phyloP scores from a whole-genome alignment of 2,888 invertebrate genomes.

The Hydraecia micacea region DNA sequence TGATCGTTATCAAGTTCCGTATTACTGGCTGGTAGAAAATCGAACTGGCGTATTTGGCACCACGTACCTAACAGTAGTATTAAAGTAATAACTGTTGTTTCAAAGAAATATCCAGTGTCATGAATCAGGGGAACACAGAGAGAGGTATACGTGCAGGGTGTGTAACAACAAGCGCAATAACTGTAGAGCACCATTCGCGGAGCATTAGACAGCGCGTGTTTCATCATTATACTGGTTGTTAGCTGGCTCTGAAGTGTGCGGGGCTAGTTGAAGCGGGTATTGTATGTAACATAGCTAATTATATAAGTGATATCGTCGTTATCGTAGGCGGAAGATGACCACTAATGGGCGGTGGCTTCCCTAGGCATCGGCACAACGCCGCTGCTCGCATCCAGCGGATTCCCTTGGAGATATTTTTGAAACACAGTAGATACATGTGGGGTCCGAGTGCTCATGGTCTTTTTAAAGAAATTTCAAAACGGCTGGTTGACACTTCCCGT shows the following conservation, averaged over 20 bases:
- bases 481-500: too few relatives aligned
- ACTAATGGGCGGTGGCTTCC: neutral
- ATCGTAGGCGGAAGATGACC: neutral
- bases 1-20: too few relatives aligned
- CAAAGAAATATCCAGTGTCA: constrained; percentile 22
- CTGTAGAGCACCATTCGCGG: constrained; percentile 43
- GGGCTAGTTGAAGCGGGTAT: constrained; percentile 25
- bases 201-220: constrained; percentile 57
- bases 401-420: too few relatives aligned
- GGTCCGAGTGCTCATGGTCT: too few relatives aligned
- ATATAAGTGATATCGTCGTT: neutral
- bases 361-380: neutral
- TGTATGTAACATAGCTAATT: neutral
- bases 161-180: constrained; percentile 46
- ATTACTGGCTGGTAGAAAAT: too few relatives aligned
- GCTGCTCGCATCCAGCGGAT: too few relatives aligned
- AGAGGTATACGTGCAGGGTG: neutral
- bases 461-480: too few relatives aligned
- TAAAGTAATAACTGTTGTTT: neutral
- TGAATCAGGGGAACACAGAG: constrained; percentile 11
- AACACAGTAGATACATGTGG: neutral
- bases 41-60: too few relatives aligned
- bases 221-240: constrained; percentile 64
- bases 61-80: neutral
- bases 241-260: constrained; percentile 14